Evolutionary conservation across 2,797 vertebrate genomes (phyloP), one percentile per base, ranked within the genome.

Genomic region (Lagocephalus sceleratus): DNA sequence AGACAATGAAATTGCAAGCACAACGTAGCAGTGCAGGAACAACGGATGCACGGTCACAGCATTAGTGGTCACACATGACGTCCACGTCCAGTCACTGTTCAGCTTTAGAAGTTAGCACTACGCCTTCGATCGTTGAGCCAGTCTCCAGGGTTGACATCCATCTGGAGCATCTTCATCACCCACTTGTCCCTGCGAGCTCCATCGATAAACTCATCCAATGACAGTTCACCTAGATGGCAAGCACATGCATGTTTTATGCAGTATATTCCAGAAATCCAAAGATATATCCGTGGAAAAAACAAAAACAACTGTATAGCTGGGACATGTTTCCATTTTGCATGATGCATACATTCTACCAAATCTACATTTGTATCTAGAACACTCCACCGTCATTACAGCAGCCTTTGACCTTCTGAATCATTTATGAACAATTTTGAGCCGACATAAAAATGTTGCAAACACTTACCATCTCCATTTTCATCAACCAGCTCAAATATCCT

Each of bases 151-250:
- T 93, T 95, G 61, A 94, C 83, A 0, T 98, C 95, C 92, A 98
- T 93, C 78, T 98, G 95, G 58, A 98, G 69, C 97, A 97, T 98
- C 89, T 95, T 96, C 96, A 98, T 95, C 83, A 97, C 95, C 96
- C 96, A 98, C 78, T 94, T 93, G 85, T 98, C 97, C 17, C 90
- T 91, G 42, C 92, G 90, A 26, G 95, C 95, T 1, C 95, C 96
- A 3, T 97, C 94, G 0, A 95, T 83, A 76, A 98, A 97, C 81
- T 98, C 95, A 0, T 93, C 93, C 74, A 99, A 84, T 1, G 95
- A 99, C 20, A 99, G 71, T 85, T 96, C 94, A 49, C 96, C 95
- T 96, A 11, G 14, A 29, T 44, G 49, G 47, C 0, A 12, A 58
- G 22, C 20, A 47, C n/a, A 57, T 35, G 32, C 32, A 12, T 35